Evolutionary conservation across 2,113 vertebrate species (phyloP).

Genomic region (Barbus barbus): DNA sequence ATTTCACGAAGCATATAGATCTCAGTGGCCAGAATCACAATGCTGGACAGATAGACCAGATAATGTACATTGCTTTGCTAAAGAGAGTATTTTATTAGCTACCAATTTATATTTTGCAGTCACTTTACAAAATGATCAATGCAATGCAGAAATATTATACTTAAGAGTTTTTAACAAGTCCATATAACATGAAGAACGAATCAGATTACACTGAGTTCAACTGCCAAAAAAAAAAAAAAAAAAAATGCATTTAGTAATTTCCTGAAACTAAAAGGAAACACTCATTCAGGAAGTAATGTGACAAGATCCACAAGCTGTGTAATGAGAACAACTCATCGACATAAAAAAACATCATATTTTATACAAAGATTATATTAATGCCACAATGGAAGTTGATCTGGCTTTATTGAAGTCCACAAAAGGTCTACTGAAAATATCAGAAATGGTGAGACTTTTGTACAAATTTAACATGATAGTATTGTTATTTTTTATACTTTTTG

Average conservation of each 20-base stretch:
- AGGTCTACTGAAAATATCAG: conserved; percentile 67
- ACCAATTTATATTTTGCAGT: neutral
- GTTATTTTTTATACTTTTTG: too few relatives aligned
- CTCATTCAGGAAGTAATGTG: conserved; percentile 24
- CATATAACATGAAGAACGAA: neutral
- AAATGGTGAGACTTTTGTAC: conserved; percentile 66
- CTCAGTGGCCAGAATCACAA: neutral
- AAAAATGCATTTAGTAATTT: conserved; percentile 1
- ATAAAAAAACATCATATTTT: too few relatives aligned
- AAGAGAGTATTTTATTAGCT: neutral
- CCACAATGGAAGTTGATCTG: conserved; percentile 59
- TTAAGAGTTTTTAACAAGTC: neutral
- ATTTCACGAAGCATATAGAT: neutral
- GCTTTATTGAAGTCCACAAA: conserved; percentile 67
- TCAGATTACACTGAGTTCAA: neutral
- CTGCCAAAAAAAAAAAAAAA: neutral
- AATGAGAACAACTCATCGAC: neutral
- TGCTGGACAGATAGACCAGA: neutral
- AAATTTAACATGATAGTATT: too few relatives aligned
- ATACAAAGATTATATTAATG: too few relatives aligned
- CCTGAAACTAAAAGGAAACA: conserved; percentile 18
- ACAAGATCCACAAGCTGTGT: neutral
- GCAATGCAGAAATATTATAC: neutral
- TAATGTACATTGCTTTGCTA: neutral
- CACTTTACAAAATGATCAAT: neutral